Base-by-base conservation (phyloP, 1,140 invertebrate species). In the Arctopsyche grandis region DNA sequence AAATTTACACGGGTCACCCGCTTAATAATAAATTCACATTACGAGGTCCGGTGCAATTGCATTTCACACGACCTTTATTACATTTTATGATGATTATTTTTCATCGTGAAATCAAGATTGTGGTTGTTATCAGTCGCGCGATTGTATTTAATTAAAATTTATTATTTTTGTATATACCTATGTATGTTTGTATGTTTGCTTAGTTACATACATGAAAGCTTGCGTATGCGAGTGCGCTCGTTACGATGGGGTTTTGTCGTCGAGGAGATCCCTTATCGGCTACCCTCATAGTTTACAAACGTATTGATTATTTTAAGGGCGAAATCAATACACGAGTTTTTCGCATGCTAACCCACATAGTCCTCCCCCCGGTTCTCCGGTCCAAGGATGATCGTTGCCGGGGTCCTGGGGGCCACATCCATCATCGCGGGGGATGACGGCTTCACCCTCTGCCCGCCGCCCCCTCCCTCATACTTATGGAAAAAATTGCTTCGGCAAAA, bases 341-440 rank as follows among this genome's bases (percentile, higher is more conserved):
- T 74, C 70, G 56, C 77, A 77, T 74, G 63, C 24, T 81, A 81
- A 81, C 80, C 80, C 78, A 81, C 73, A 81, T 81, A 77, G 12
- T 46, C 75, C 38, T 26, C 12, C 69, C 79, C 75, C 75, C 29
- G 14, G 12, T 12, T 63, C 29, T 12, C 24, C 24, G 38, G 24
- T 19, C 63, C 21, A 26, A 22, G 24, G 48, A 76, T 77, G 73
- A 74, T 77, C 48, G n/a, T 52, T 66, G 44, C 63, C 70, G 22
- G 56, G 52, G 43, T 63, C 78, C 78, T 69, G 29, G 48, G 80
- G 80, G 80, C 58, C 12, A 79, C 75, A 81, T 81, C 66, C 75
- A 81, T 81, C 80, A 81, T 77, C 75, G 16, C 7, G 12, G 60
- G 60, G 52, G 73, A 26, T 43, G 76, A 77, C 58, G 75, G 56